These are phyloP conservation scores for Lateolabrax maculatus DNA, from an alignment of 2,797 vertebrate species.

Conservation along the genomic window DNA sequence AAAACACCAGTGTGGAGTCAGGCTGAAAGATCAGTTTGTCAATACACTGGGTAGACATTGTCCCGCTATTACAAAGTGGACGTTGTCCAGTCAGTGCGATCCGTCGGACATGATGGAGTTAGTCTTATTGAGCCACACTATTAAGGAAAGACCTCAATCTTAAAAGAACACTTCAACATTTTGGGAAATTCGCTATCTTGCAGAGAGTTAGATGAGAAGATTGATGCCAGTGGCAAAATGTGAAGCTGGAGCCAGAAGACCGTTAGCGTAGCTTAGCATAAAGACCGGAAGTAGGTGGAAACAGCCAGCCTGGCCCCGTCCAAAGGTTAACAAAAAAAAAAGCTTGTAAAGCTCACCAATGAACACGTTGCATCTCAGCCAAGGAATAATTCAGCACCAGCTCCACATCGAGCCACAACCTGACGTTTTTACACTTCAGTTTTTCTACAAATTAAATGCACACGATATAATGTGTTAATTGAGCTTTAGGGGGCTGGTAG, in stretches of 20 bases:
- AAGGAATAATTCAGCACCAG: neutral
- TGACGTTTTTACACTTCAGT: neutral
- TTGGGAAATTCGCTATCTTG: neutral
- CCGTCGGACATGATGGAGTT: neutral
- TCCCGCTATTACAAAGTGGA: conserved; percentile 12
- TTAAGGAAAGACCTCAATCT: neutral
- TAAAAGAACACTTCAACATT: neutral
- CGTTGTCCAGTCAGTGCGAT: neutral
- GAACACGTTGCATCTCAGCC: neutral
- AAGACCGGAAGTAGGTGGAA: neutral
- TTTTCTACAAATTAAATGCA: neutral
- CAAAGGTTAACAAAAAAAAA: neutral
- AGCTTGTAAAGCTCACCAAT: neutral
- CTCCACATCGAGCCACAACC: neutral
- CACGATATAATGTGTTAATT: too few species aligned
- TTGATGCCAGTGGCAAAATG: neutral
- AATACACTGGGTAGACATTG: conserved; percentile 21
- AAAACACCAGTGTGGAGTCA: conserved; percentile 6
- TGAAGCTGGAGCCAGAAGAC: neutral
- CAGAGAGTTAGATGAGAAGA: neutral
- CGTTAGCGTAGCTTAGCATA: neutral
- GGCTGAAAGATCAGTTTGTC: conserved; percentile 44
- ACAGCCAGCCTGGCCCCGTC: neutral
- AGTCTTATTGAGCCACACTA: neutral
- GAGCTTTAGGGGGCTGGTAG: neutral